Base-by-base conservation (phyloP, 1,140 invertebrate species). In the Chironomus striatipennis region DNA sequence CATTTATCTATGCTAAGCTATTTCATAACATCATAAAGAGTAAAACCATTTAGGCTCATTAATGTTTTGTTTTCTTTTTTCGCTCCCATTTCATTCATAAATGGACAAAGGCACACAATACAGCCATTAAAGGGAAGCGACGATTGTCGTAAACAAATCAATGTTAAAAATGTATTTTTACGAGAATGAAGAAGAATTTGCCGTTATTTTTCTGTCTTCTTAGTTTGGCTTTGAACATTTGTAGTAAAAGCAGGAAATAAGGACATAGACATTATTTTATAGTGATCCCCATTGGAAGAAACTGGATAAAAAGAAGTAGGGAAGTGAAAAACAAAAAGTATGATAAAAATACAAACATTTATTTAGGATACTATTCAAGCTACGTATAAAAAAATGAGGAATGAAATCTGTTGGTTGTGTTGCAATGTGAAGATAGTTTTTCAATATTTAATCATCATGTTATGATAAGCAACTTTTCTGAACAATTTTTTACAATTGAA, bases 121-220 rank as follows among this genome's bases (percentile, higher is more conserved):
- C 5, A 34, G 24, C 12, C 47, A 57, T 57, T 57, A 57, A 57
- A 57, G 12, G 12, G 47, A 15, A 57, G 24, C 24, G 24, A 34
- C 24, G 5, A 57, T 57, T 57, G n/a, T 57, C 47, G 47, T 57
- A 57, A 57, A 57, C 47, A 57, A 57, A 57, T 57, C 47, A 57
- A 57, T 57, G 15, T 15, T 57, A 57, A 15, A 57, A 57, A 57
- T 57, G 47, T 57, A 57, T 57, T n/a, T 57, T n/a, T 57, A 57
- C 8, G 8, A 57, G n/a, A 57, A 57, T 12, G 15, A 15, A 15
- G 12, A 57, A 57, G 47, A 57, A 34, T 34, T 34, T 34, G n/a
- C 5, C 5, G 24, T 2, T 34, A 34, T 1, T 34, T 34, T 34
- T 34, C 5, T 34, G 47, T 57, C 47, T 34, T 34, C 24, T 34